Evolutionary conservation across 2,797 vertebrate species (phyloP), one percentile per base, ranked within the genome.

Genomic region (Staurois parvus): DNA sequence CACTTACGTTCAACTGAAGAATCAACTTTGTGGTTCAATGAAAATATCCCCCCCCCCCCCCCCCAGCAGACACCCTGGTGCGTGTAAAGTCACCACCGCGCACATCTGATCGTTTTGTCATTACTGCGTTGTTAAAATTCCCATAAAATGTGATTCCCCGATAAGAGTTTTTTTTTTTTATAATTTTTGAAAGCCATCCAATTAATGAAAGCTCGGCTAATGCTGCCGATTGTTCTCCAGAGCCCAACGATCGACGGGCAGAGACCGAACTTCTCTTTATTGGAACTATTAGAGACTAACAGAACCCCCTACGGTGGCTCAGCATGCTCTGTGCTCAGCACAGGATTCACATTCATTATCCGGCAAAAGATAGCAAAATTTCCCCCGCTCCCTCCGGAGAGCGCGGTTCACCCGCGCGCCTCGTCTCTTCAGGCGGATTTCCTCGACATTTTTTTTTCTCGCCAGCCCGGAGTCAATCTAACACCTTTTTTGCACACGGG

Each of bases 341-440:
- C 77, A 68, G 37, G 13, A 79, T 29, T 79, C 77, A n/a, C 64
- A 68, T 79, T 79, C 28, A 75, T 83, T 83, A 74, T 75, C 70
- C 45, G 37, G 10, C 69, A 3, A 64, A 10, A 66, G 56, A 48
- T 42, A 64, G 72, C 19, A 81, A 72, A 29, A 40, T 62, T 28
- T 3, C 19, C 5, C 2, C 75, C 62, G 52, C 59, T 13, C 26
- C 11, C 56, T 29, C 75, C 19, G 24, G 80, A 34, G 52, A 11
- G 17, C n/a, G 24, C 3, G n/a, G 17, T 56, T 76, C 64, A 13
- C 37, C 56, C n/a, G n/a, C 21, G 40, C 2, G 69, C 24, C 42
- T 56, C 45, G 21, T 59, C 30, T 48, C 40, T 29, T 76, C 4
- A 59, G 40, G 70, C 64, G 59, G 32, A 62, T 76, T 84, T 48